phyloP scores from a whole-genome alignment of 2,888 invertebrate species.

The Drosophila lacicola region DNA sequence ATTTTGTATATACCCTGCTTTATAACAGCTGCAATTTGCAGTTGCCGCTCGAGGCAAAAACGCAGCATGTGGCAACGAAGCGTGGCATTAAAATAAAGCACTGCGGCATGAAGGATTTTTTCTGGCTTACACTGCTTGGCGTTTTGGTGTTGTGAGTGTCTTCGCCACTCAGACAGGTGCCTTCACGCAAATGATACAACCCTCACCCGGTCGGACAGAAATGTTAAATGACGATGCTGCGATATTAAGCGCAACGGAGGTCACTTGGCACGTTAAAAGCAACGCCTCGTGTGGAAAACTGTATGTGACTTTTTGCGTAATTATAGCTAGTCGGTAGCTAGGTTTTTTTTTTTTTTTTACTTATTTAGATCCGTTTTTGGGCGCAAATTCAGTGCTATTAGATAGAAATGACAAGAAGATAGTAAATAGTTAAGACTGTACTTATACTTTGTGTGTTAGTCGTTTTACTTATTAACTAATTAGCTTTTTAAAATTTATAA shows the following conservation, averaged over 20 bases:
- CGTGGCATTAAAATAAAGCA: constrained; percentile 74
- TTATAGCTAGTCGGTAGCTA: neutral
- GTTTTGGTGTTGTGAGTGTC: constrained; percentile 27
- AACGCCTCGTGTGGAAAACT: neutral
- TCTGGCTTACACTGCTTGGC: constrained; percentile 56
- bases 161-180: constrained; percentile 38
- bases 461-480: no score
- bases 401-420: no score
- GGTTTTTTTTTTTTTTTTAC: neutral
- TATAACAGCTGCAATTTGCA: constrained; percentile 76
- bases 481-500: no score
- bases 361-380: no score
- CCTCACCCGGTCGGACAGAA: constrained; percentile 4
- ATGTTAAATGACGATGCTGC: constrained; percentile 43
- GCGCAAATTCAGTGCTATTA: no score
- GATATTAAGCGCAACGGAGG: constrained; percentile 20
- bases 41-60: constrained; percentile 60
- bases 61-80: constrained; percentile 54
- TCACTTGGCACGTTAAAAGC: constrained; percentile 39
- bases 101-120: constrained; percentile 76
- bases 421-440: no score
- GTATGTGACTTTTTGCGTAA: neutral
- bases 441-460: no score
- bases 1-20: constrained; percentile 40
- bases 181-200: constrained; percentile 25